Conservation (phyloP, 2,888 invertebrate species). For the Rotaria macrura region DNA sequence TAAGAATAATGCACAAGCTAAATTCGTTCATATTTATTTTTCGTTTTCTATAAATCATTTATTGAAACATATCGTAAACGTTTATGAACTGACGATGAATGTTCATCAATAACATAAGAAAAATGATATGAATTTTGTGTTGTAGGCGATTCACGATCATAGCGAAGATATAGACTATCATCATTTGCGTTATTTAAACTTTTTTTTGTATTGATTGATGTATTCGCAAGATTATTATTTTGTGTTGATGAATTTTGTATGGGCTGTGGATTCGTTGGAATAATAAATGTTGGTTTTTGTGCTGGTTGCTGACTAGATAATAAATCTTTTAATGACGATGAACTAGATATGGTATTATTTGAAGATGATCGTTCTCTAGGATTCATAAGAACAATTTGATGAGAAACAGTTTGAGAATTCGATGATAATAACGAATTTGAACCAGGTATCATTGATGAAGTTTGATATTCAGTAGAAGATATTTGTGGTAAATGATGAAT, state of each 20-base stretch:
- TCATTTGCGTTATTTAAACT: background rate
- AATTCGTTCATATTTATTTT: background rate
- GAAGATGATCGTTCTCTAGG: background rate
- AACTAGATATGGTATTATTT: background rate
- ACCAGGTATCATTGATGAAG: background rate
- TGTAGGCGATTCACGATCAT: background rate
- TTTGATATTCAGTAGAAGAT: background rate
- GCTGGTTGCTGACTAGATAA: background rate
- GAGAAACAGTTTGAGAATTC: background rate
- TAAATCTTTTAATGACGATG: background rate
- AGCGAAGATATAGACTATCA: background rate
- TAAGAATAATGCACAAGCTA: background rate
- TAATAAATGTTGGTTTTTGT: background rate
- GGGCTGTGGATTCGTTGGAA: background rate
- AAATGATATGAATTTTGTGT: background rate
- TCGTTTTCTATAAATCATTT: background rate
- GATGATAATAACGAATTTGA: background rate
- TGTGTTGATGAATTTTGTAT: background rate
- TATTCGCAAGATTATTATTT: background rate
- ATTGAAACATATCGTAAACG: constrained; percentile 20
- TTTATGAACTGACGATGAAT: background rate
- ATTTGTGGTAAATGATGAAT: background rate
- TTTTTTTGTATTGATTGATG: background rate
- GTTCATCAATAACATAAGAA: constrained; percentile 8
- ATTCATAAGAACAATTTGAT: background rate